phyloP scores from a whole-genome alignment of 1,140 invertebrate genomes.

The Maniola jurtina region DNA sequence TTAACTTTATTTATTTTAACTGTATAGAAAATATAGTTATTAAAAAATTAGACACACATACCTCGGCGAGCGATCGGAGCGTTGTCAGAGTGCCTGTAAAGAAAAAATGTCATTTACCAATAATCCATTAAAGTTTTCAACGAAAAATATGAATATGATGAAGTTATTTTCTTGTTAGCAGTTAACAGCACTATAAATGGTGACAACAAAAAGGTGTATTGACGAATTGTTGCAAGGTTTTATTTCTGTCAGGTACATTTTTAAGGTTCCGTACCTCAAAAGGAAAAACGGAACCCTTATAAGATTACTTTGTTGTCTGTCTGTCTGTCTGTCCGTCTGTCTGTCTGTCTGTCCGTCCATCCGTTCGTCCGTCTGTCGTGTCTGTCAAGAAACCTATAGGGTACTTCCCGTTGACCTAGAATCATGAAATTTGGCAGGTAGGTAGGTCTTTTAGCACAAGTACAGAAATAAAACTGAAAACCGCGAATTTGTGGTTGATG shows the following conservation, averaged over 20 bases:
- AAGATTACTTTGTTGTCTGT: too few species aligned
- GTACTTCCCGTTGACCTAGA: too few species aligned
- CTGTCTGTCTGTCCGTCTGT: too few species aligned
- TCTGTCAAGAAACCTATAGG: too few species aligned
- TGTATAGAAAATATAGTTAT: slow-evolving; percentile 10
- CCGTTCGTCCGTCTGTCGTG: too few species aligned
- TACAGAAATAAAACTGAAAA: too few species aligned
- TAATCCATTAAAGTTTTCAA: background rate
- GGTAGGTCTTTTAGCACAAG: too few species aligned
- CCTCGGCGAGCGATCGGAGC: slow-evolving; percentile 24
- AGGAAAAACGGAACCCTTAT: too few species aligned
- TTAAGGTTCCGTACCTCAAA: background rate
- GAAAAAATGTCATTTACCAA: slow-evolving; percentile 18
- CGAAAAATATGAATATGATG: slow-evolving; percentile 10
- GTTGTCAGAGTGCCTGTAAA: slow-evolving; percentile 28
- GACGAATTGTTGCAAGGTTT: background rate
- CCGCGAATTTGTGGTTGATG: too few species aligned
- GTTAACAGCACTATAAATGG: background rate
- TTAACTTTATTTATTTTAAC: slow-evolving; percentile 2
- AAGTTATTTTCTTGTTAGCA: slow-evolving; percentile 12
- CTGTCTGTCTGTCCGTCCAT: too few species aligned
- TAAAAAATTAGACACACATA: slow-evolving; percentile 23
- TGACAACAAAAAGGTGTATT: slow-evolving; percentile 2
- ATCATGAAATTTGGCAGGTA: too few species aligned
- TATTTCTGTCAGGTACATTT: background rate